These are phyloP conservation scores for Tragelaphus oryx DNA, from an alignment of 2,797 vertebrate genomes.

Conservation along the genomic window DNA sequence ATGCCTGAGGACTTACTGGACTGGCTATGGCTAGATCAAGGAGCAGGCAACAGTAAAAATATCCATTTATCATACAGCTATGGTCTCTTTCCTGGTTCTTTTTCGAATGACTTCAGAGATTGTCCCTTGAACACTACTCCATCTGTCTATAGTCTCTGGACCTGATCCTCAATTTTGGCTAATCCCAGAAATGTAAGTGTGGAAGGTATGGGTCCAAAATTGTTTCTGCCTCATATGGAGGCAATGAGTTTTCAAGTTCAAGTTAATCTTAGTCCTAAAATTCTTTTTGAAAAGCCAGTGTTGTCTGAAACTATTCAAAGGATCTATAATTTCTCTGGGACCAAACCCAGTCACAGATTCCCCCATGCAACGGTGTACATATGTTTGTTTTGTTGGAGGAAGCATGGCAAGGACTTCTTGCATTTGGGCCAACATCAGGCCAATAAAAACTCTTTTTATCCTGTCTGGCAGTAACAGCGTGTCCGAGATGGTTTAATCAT, in stretches of 20 bases:
- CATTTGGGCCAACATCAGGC: not conserved
- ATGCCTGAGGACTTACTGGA: not conserved
- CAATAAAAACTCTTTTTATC: not conserved
- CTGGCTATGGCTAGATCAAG: slow-evolving; percentile 14
- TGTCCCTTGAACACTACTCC: not conserved
- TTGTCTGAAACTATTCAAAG: not conserved
- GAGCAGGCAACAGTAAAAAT: not conserved
- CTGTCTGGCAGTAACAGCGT: not conserved
- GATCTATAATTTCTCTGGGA: not conserved
- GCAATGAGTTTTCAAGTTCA: not conserved
- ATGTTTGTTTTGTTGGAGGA: not conserved
- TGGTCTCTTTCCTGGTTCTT: not conserved
- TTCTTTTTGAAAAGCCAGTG: not conserved
- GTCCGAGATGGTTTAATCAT: not conserved
- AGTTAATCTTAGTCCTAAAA: not conserved
- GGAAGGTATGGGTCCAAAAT: not conserved
- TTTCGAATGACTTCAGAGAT: slow-evolving; percentile 10
- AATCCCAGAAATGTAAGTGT: not conserved
- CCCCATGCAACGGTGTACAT: not conserved
- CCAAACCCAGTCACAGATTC: not conserved
- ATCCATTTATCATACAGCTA: not conserved
- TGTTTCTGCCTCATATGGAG: not conserved
- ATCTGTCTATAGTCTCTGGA: not conserved
- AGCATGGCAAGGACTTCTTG: not conserved
- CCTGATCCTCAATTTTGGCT: not conserved